phyloP scores from a whole-genome alignment of 2,797 vertebrate species.

The Uromys caudimaculatus region DNA sequence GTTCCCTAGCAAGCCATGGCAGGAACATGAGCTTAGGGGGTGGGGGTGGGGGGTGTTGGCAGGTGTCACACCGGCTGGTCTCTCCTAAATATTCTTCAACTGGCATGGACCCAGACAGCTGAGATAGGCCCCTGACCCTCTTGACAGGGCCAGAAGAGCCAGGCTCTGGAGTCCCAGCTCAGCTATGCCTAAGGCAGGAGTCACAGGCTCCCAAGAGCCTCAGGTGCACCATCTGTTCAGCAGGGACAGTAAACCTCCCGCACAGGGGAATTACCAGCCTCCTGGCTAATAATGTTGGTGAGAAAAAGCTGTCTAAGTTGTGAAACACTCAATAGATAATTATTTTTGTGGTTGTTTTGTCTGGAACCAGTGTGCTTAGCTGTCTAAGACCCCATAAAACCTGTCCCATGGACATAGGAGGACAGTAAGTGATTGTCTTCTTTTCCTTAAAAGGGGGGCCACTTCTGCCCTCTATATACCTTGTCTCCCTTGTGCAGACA shows the following conservation, averaged over 20 bases:
- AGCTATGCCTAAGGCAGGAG: not conserved
- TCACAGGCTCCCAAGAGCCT: not conserved
- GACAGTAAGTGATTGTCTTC: not conserved
- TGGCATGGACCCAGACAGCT: not conserved
- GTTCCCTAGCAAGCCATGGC: not conserved
- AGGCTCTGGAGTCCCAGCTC: not conserved
- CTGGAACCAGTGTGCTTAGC: not conserved
- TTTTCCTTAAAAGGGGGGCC: not conserved
- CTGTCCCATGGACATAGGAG: not conserved
- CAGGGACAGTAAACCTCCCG: rapidly evolving
- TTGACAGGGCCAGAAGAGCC: not conserved
- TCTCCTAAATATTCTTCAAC: not conserved
- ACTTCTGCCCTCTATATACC: not conserved
- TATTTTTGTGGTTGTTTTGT: conserved; percentile 42
- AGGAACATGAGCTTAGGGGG: not conserved
- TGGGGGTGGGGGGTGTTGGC: not conserved
- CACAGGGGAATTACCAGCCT: not conserved
- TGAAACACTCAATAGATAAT: not conserved
- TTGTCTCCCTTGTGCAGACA: not conserved
- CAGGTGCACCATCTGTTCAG: not conserved
- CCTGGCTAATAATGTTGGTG: not conserved
- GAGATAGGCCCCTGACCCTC: not conserved
- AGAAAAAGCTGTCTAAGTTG: conserved; percentile 23
- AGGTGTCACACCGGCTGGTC: not conserved
- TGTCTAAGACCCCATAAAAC: not conserved